Conservation (phyloP, 2,888 invertebrate species). For the Coleophora deauratella region DNA sequence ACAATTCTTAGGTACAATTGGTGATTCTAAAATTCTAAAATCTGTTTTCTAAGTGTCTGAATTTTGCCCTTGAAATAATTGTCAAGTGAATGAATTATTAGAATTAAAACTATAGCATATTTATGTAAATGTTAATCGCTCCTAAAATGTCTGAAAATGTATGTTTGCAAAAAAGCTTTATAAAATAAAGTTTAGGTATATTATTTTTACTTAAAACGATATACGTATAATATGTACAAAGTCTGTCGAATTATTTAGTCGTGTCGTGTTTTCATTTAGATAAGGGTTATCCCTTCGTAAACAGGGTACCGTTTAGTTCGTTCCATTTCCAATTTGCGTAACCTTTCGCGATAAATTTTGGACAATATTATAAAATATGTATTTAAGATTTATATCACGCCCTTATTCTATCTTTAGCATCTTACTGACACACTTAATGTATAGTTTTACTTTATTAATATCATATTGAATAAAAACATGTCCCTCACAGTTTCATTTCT, state of each 20-base stretch:
- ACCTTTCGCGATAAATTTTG: conserved; percentile 40
- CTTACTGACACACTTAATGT: no score
- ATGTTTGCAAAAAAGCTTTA: neutral
- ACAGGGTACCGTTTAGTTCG: conserved; percentile 50
- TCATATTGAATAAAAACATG: no score
- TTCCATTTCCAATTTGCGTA: conserved; percentile 24
- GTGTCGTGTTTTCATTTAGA: conserved; percentile 11
- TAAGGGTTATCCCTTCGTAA: conserved; percentile 29
- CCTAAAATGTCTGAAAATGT: no score
- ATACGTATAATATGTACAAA: conserved; percentile 35
- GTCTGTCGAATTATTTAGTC: conserved; percentile 17
- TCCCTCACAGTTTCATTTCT: no score
- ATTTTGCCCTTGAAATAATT: no score
- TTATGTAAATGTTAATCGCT: no score
- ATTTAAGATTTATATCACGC: conserved; percentile 20
- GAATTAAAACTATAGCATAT: no score
- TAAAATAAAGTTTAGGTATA: neutral
- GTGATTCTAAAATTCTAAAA: no score
- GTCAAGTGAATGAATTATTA: no score
- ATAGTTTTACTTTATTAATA: no score
- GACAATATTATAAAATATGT: conserved; percentile 50
- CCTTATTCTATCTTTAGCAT: conserved; percentile 51
- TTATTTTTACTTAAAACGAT: conserved; percentile 18
- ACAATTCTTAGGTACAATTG: no score
- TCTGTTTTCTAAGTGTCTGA: no score